These are phyloP conservation scores for Anolis apletophallus DNA, from an alignment of 2,797 vertebrate species.

Conservation along the genomic window DNA sequence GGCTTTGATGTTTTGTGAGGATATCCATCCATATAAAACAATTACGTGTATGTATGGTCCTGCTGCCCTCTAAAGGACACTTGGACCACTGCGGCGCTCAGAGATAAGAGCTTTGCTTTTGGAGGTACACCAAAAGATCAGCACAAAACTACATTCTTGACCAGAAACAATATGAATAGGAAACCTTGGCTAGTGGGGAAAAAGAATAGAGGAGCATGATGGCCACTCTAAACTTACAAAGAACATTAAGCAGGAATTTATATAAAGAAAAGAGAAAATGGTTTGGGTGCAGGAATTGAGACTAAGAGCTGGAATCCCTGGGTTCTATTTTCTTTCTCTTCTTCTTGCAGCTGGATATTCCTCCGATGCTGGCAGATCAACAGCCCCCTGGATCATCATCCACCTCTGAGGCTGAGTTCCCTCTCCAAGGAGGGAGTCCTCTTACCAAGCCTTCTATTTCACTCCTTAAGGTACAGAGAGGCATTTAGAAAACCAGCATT, in stretches of 20 bases:
- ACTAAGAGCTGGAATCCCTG: background rate
- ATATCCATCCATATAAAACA: too few species aligned
- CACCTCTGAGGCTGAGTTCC: constrained; percentile 71
- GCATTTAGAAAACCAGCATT: background rate
- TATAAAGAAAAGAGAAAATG: background rate
- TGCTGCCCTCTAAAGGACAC: constrained; percentile 27
- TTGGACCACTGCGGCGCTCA: background rate
- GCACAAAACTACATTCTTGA: background rate
- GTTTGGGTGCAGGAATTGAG: background rate
- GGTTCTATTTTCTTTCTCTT: background rate
- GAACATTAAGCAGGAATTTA: background rate
- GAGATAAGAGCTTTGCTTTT: background rate
- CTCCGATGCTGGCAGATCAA: constrained; percentile 42
- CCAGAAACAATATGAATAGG: background rate
- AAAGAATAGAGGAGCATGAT: background rate
- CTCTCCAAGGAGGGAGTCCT: constrained; percentile 74
- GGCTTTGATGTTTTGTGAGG: background rate
- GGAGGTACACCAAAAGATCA: background rate
- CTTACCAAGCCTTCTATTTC: constrained; percentile 75
- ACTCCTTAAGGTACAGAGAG: constrained; percentile 83
- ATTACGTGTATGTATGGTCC: background rate
- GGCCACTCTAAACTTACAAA: background rate
- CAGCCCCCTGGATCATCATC: constrained; percentile 74
- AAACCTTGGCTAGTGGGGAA: background rate
- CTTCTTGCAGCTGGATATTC: constrained; percentile 40